Conservation (phyloP, 2,113 vertebrate species). For the Fulmarus glacialis region DNA sequence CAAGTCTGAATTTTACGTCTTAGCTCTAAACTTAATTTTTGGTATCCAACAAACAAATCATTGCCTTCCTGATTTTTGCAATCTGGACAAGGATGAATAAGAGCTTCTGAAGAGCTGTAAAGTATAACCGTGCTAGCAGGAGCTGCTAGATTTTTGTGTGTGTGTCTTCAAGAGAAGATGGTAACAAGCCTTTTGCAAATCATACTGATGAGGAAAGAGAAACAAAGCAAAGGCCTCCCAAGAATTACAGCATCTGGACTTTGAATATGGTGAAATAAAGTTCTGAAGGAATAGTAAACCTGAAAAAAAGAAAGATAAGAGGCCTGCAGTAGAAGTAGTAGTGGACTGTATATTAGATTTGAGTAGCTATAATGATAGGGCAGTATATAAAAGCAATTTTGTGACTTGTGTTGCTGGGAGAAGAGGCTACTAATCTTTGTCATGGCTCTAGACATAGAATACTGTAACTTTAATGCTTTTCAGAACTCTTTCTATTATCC, state of each 20-base stretch:
- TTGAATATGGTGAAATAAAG: background rate
- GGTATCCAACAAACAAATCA: background rate
- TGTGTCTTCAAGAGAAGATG: background rate
- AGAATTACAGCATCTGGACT: background rate
- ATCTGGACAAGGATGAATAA: background rate
- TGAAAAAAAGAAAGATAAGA: background rate
- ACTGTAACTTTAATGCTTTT: background rate
- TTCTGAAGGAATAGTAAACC: background rate
- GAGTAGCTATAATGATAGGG: background rate
- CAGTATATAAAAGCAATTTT: background rate
- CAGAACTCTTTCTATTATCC: background rate
- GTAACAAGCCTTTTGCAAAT: background rate
- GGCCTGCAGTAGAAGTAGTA: background rate
- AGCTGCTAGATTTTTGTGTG: background rate
- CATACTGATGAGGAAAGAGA: background rate
- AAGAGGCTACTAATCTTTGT: background rate
- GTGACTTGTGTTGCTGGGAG: background rate
- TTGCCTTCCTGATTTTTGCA: background rate
- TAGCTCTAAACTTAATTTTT: background rate
- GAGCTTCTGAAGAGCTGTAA: background rate
- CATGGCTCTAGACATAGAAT: background rate
- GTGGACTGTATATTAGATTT: background rate
- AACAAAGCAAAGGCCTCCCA: background rate
- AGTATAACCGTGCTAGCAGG: background rate
- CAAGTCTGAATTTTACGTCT: background rate